Conservation (phyloP, 1,140 invertebrate species). For the Calycopis cecrops region DNA sequence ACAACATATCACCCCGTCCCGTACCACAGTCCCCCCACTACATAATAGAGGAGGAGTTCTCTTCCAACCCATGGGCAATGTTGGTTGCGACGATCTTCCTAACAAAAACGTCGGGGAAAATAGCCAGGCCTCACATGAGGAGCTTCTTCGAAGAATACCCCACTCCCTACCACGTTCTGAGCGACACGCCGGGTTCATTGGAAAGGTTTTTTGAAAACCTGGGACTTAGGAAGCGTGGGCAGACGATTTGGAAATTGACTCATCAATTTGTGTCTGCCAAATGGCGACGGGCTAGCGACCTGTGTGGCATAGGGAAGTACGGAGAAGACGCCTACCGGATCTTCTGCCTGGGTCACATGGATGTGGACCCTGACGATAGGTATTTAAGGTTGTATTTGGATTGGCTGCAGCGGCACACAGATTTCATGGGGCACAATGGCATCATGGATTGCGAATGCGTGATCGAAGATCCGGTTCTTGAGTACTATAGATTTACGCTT, state of each 20-base stretch:
- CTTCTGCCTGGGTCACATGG: conserved; percentile 74
- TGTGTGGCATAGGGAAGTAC: conserved; percentile 75
- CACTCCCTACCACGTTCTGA: conserved; percentile 66
- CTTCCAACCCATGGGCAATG: conserved; percentile 73
- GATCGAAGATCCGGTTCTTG: conserved; percentile 60
- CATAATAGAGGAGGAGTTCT: conserved; percentile 74
- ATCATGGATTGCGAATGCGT: conserved; percentile 55
- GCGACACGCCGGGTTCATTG: conserved; percentile 48
- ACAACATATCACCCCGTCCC: conserved; percentile 57
- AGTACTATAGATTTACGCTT: conserved; percentile 65
- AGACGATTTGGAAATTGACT: conserved; percentile 74
- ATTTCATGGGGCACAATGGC: conserved; percentile 57
- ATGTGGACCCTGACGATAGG: conserved; percentile 72
- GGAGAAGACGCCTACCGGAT: conserved; percentile 76
- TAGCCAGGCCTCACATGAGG: conserved; percentile 65
- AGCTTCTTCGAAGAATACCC: conserved; percentile 70
- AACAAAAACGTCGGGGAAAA: conserved; percentile 72
- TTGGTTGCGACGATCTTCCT: conserved; percentile 75
- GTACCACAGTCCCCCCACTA: conserved; percentile 73
- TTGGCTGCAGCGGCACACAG: conserved; percentile 65
- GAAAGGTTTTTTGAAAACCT: conserved; percentile 71
- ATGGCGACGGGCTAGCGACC: conserved; percentile 74
- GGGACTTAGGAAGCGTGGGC: conserved; percentile 65
- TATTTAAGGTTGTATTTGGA: conserved; percentile 75
- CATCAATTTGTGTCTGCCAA: conserved; percentile 74